phyloP scores from a whole-genome alignment of 2,797 vertebrate genomes.

The Remorina albescens region DNA sequence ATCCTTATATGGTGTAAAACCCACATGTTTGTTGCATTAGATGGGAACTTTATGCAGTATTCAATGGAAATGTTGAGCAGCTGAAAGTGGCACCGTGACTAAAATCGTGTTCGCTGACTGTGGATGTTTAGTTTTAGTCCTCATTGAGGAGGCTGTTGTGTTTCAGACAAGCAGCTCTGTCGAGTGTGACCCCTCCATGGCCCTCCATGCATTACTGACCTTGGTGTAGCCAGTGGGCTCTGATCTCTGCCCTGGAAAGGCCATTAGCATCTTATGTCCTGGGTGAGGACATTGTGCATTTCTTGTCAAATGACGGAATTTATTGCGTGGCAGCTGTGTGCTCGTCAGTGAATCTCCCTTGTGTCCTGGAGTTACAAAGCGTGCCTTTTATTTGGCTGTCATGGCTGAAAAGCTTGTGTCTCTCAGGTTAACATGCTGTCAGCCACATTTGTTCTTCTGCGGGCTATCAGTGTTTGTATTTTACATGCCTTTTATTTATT shows the following conservation, averaged over 20 bases:
- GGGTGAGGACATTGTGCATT: slow-evolving; percentile 8
- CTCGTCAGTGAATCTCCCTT: slow-evolving; percentile 43
- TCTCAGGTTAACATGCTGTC: slow-evolving; percentile 38
- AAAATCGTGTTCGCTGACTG: slow-evolving; percentile 49
- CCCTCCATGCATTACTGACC: slow-evolving; percentile 51
- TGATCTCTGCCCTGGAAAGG: slow-evolving; percentile 45
- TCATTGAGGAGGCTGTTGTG: slow-evolving; percentile 39
- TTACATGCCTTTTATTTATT: not conserved
- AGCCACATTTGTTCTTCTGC: slow-evolving; percentile 25
- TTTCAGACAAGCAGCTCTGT: slow-evolving; percentile 47
- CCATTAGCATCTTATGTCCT: slow-evolving; percentile 27
- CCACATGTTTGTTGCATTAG: slow-evolving; percentile 4
- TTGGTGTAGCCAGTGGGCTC: slow-evolving; percentile 38
- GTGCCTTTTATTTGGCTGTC: slow-evolving; percentile 34
- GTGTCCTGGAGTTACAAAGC: slow-evolving; percentile 40
- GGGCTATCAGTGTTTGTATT: not conserved
- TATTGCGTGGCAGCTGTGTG: slow-evolving; percentile 50
- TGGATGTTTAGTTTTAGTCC: slow-evolving; percentile 26
- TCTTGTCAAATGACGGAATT: slow-evolving; percentile 46
- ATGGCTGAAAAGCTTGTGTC: slow-evolving; percentile 37
- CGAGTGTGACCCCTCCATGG: slow-evolving; percentile 32
- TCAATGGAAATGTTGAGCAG: slow-evolving; percentile 50
- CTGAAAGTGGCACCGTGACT: slow-evolving; percentile 50
- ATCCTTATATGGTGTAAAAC: not conserved
- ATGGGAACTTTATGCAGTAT: slow-evolving; percentile 27